Conservation (phyloP, 2,113 vertebrate genomes). For the Notechis scutatus region DNA sequence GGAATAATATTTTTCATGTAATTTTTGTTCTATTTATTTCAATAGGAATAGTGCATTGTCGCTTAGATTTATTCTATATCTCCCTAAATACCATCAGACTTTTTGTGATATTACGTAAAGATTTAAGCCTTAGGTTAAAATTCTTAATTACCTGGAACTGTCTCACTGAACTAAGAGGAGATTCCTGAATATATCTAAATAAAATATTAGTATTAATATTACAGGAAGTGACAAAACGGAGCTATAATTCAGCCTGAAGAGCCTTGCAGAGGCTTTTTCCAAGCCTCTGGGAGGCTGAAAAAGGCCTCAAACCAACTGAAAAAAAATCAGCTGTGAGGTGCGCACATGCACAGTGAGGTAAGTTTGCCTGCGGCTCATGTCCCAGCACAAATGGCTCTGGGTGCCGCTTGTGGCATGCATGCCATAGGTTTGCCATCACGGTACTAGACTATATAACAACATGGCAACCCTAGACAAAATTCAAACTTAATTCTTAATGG, state of each 20-base stretch:
- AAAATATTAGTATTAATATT: not conserved
- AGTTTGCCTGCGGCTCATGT: too few species aligned
- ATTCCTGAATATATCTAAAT: not conserved
- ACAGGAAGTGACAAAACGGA: too few species aligned
- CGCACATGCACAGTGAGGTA: too few species aligned
- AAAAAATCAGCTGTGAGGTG: too few species aligned
- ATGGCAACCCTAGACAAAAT: not conserved
- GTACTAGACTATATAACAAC: not conserved
- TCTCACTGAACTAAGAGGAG: not conserved
- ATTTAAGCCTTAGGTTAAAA: not conserved
- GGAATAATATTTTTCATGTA: not conserved
- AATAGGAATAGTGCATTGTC: not conserved
- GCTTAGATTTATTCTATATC: not conserved
- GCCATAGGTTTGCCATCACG: too few species aligned
- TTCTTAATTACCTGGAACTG: not conserved
- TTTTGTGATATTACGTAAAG: not conserved
- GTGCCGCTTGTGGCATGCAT: too few species aligned
- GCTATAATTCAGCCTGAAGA: too few species aligned
- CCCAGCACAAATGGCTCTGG: too few species aligned
- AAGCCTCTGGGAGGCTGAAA: too few species aligned
- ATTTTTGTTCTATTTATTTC: not conserved
- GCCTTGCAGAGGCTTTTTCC: too few species aligned
- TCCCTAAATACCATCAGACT: not conserved
- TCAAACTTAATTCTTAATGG: not conserved
- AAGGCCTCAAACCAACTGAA: too few species aligned